Percentiles rank a stretch among this genome's conserved stretches.
phyloP scores from a whole-genome alignment of 2,113 vertebrate genomes.

The Scophthalmus maximus region DNA sequence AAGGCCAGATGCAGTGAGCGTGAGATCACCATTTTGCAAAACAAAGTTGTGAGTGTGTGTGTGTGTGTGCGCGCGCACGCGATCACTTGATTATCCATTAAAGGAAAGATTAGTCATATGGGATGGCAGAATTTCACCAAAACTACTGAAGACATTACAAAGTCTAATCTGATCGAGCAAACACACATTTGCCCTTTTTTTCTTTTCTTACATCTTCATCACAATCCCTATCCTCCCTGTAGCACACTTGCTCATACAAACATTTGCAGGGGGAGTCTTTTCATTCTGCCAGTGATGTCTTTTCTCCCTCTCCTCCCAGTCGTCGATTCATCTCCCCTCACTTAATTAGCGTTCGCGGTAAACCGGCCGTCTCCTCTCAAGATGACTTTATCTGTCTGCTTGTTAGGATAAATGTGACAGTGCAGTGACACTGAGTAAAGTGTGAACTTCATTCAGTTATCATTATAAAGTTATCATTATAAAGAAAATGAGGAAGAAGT shows the following conservation, averaged over 20 bases:
- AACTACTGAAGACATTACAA: constrained; percentile 16
- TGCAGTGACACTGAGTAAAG: too few species aligned
- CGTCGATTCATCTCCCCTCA: background rate
- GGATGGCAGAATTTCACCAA: background rate
- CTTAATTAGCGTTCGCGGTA: background rate
- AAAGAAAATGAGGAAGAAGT: background rate
- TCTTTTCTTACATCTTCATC: constrained; percentile 15
- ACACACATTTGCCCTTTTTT: too few species aligned
- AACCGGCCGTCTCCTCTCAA: background rate
- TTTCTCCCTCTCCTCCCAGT: constrained; percentile 11
- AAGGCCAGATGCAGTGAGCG: constrained; percentile 62
- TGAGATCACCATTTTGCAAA: constrained; percentile 35
- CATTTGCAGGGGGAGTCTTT: constrained; percentile 10
- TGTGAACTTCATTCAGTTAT: too few species aligned
- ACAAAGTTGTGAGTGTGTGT: background rate
- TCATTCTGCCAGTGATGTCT: constrained; percentile 11
- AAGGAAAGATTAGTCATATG: background rate
- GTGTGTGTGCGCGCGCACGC: too few species aligned
- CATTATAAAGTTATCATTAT: background rate
- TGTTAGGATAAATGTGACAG: background rate
- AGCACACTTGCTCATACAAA: constrained; percentile 6
- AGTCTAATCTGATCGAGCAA: background rate
- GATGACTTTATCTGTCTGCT: background rate
- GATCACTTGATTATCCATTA: background rate
- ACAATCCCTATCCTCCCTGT: background rate